These are phyloP conservation scores for Musca domestica DNA, from an alignment of 1,140 invertebrate species.

Conservation along the genomic window DNA sequence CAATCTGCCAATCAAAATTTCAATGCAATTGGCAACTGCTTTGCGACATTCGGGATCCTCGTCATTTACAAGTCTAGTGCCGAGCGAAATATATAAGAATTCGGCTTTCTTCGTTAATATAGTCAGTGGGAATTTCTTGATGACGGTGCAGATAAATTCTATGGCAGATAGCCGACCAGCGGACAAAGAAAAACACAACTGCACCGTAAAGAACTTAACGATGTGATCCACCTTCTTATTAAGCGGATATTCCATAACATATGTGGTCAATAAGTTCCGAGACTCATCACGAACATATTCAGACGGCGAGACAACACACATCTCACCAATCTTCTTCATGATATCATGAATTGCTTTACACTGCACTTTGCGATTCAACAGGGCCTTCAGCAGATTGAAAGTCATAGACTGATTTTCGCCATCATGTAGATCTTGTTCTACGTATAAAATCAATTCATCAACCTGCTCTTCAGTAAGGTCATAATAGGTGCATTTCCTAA, in stretches of 20 bases:
- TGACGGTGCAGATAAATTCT: constrained; percentile 76
- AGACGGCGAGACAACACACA: constrained; percentile 78
- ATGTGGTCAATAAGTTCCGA: constrained; percentile 69
- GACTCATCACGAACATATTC: constrained; percentile 70
- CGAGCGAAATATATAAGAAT: constrained; percentile 72
- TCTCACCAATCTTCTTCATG: constrained; percentile 76
- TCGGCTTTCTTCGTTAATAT: constrained; percentile 63
- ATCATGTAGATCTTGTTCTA: constrained; percentile 86
- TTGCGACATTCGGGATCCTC: constrained; percentile 66
- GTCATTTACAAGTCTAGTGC: constrained; percentile 73
- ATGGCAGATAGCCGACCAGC: constrained; percentile 80
- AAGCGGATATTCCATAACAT: constrained; percentile 80
- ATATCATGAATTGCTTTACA: constrained; percentile 72
- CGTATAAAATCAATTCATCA: constrained; percentile 80
- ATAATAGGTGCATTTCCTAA: constrained; percentile 66
- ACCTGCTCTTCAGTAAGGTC: constrained; percentile 72
- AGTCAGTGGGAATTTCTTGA: constrained; percentile 72
- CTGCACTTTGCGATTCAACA: constrained; percentile 76
- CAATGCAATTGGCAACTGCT: constrained; percentile 65
- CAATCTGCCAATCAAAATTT: constrained; percentile 62
- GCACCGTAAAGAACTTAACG: constrained; percentile 76
- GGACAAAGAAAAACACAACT: constrained; percentile 77
- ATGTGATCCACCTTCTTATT: constrained; percentile 68
- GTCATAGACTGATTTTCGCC: constrained; percentile 81
- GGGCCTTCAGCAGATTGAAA: constrained; percentile 81